A percentile compares a stretch with the other conserved stretches of the same genome.
Conservation (phyloP, 2,113 vertebrate genomes). For the Lycocorax pyrrhopterus region DNA sequence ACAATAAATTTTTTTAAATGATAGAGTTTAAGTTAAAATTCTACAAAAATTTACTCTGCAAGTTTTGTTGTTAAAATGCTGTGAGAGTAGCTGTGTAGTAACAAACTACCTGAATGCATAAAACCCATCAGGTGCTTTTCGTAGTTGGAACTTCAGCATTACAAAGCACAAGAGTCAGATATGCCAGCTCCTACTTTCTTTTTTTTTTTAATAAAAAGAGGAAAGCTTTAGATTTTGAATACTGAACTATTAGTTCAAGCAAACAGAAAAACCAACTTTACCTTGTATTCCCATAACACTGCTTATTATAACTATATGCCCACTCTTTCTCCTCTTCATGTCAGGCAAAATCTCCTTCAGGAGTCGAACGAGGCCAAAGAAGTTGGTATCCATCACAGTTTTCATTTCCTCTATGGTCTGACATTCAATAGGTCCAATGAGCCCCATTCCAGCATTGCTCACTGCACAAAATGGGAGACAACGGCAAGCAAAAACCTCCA, state of each 20-base stretch:
- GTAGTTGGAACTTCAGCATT: neutral
- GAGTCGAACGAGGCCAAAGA: constrained; percentile 83
- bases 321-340: constrained; percentile 84
- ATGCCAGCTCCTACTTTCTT: neutral
- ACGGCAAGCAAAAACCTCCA: neutral
- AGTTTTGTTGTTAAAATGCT: neutral
- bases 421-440: constrained; percentile 86
- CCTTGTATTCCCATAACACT: constrained; percentile 89
- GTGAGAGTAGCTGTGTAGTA: neutral
- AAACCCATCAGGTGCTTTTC: neutral
- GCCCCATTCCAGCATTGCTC: constrained; percentile 85
- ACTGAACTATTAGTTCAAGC: neutral
- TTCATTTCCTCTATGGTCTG: constrained; percentile 84
- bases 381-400: constrained; percentile 87
- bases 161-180: neutral
- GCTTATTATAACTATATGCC: constrained; percentile 85
- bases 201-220: neutral
- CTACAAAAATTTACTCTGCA: neutral
- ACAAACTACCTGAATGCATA: neutral
- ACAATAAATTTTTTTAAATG: fast-evolving
- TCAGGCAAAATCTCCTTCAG: constrained; percentile 84
- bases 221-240: neutral
- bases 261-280: neutral
- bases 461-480: constrained; percentile 64
- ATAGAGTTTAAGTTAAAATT: neutral